Percentiles rank a stretch among this genome's conserved stretches.
These are phyloP conservation scores for Phainopepla nitens DNA, from an alignment of 2,113 vertebrate genomes.

Conservation along the genomic window DNA sequence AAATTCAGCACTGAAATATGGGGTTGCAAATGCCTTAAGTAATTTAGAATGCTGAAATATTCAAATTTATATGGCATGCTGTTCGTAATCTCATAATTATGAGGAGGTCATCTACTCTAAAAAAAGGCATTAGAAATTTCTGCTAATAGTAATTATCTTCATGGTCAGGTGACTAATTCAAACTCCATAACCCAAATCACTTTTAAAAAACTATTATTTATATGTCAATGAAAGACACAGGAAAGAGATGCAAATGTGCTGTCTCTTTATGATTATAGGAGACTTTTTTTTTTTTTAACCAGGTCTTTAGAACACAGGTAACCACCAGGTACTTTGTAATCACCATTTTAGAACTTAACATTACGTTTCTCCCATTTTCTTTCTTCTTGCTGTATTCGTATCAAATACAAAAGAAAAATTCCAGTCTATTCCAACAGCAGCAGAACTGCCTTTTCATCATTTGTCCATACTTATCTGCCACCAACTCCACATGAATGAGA, in stretches of 20 bases:
- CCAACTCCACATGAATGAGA: background rate
- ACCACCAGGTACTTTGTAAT: background rate
- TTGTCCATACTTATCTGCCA: background rate
- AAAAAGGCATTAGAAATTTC: background rate
- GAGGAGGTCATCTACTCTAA: background rate
- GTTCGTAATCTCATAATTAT: slow-evolving; percentile 13
- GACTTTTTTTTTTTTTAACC: background rate
- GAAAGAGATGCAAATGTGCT: slow-evolving; percentile 16
- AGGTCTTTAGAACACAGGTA: background rate
- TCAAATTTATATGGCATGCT: background rate
- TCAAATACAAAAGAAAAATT: background rate
- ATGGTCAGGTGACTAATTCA: background rate
- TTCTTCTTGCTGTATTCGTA: background rate
- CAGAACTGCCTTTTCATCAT: background rate
- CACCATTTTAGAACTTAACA: background rate
- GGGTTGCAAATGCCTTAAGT: background rate
- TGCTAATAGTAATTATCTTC: slow-evolving; percentile 27
- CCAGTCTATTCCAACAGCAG: background rate
- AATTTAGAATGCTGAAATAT: slow-evolving; percentile 10
- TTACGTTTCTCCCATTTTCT: background rate
- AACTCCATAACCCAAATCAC: background rate
- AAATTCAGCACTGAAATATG: background rate
- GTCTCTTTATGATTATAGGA: background rate
- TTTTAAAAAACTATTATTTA: slow-evolving; percentile 29
- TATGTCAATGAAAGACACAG: slow-evolving; percentile 30